Base-by-base conservation (phyloP, 2,888 invertebrate genomes). In the Petrophora chlorosata region DNA sequence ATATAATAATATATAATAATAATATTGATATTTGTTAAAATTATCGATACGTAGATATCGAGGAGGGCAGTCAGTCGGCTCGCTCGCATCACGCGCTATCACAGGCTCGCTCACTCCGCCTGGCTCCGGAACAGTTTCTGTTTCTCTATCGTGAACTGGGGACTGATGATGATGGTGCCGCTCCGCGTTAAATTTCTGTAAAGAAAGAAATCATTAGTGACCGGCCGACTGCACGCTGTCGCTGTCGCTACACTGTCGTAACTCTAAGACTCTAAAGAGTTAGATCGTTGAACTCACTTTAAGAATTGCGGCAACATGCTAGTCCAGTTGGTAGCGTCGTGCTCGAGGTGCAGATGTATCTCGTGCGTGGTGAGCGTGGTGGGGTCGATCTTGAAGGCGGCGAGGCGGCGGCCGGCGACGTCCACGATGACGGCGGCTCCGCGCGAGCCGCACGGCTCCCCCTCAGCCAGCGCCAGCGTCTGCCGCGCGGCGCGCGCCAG, bases 351-450 rank as follows among this genome's bases (percentile, higher is more conserved):
- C 61, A 98, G 91, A 85, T 95, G 95, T 68, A 98, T 92, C 86
- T 98, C 97, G 82, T 97, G 98, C 55, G 97, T 98, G 54, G 97
- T 95, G 38, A 97, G 95, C 17, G 96, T 96, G 76, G 93, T 93
- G 40, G 95, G 95, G 87, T 97, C 97, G 73, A 96, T 94, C 83
- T 96, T 95, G 82, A 97, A 93, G 70, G 95, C 94, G 45, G 96
- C 96, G 66, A 97, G 92, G 73, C 94, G 92, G 65, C 95, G 91
- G 36, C 94, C 94, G 76, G 96, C 95, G 67, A 96, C 95, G 82
- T 95, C 94, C 48, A 97, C 93, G 81, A 94, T 95, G 59, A 97
- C 91, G n/a, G 95, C 94, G 73, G 97, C 96, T 25, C 97, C 97
- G 62, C 96, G 91, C 35, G 97, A 92, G 38, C 97, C 98, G 85